These are phyloP conservation scores for Eristalis intricaria DNA, from an alignment of 2,888 invertebrate species.

Conservation along the genomic window DNA sequence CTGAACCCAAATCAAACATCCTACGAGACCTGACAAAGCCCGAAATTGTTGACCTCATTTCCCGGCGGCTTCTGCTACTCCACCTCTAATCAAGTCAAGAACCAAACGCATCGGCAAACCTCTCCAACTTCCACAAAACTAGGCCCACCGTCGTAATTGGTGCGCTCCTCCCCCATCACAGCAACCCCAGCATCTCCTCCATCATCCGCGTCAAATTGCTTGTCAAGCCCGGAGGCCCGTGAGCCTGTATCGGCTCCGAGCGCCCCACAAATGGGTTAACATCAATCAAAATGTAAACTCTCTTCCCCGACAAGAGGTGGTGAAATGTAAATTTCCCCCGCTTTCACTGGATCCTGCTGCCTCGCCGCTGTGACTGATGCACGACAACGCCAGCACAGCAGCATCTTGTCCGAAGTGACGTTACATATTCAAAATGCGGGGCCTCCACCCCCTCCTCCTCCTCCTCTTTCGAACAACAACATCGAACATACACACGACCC, in stretches of 20 bases:
- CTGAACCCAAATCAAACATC: no score
- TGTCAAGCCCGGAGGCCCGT: conserved; percentile 16
- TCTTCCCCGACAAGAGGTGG: conserved; percentile 21
- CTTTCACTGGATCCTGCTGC: no score
- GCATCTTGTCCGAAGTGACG: conserved; percentile 6
- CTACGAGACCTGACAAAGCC: no score
- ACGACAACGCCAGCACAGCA: background rate
- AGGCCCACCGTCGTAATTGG: background rate
- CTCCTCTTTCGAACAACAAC: no score
- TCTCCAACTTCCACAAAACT: background rate
- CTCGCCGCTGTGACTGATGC: background rate
- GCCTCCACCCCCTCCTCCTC: background rate
- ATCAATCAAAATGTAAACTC: conserved; percentile 53
- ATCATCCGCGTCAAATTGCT: conserved; percentile 14
- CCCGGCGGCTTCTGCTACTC: background rate
- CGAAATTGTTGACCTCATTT: background rate
- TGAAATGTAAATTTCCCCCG: conserved; percentile 44
- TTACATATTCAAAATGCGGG: conserved; percentile 22
- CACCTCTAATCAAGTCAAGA: background rate
- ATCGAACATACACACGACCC: no score
- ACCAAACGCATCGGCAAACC: background rate
- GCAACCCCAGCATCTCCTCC: background rate
- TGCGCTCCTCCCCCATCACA: background rate
- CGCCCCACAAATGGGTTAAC: conserved; percentile 45
- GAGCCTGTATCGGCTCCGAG: background rate